A percentile compares a stretch with the other conserved stretches of the same genome.
Evolutionary conservation across 2,797 vertebrate species (phyloP).

Genomic region (Orestias chungarensis): DNA sequence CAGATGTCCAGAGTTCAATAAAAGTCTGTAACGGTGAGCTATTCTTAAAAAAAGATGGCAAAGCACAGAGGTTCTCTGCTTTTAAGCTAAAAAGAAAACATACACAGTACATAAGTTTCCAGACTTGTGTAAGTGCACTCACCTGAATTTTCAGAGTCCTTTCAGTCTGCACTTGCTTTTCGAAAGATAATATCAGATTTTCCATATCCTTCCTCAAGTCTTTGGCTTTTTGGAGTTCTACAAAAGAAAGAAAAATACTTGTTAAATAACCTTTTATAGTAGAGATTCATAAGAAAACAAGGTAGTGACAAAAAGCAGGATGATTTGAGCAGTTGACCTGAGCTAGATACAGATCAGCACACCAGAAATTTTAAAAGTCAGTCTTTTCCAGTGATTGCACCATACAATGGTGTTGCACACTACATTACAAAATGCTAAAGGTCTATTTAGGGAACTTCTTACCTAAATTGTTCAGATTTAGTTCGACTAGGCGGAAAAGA

Average conservation of each 20-base stretch:
- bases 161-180: slow-evolving; percentile 90
- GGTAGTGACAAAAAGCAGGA: not conserved
- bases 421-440: not conserved
- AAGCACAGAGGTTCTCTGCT: slow-evolving; percentile 21
- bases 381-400: no score
- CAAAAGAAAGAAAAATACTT: slow-evolving; percentile 20
- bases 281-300: not conserved
- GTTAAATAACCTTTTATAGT: not conserved
- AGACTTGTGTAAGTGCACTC: slow-evolving; percentile 52
- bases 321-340: not conserved
- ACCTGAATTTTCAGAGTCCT: slow-evolving; percentile 97
- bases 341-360: no score
- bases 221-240: slow-evolving; percentile 85
- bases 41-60: slow-evolving; percentile 45
- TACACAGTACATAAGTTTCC: slow-evolving; percentile 20
- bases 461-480: not conserved
- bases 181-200: slow-evolving; percentile 83
- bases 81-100: slow-evolving; percentile 14
- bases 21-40: slow-evolving; percentile 38
- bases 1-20: slow-evolving; percentile 43
- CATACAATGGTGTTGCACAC: no score
- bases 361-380: no score
- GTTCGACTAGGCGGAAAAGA: not conserved
- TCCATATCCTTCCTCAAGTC: slow-evolving; percentile 83
- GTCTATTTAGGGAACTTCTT: not conserved